A percentile compares a stretch with the other conserved stretches of the same genome.
These are phyloP conservation scores for Caenorhabditis auriculariae DNA, from an alignment of 2,888 invertebrate genomes.

Conservation along the genomic window DNA sequence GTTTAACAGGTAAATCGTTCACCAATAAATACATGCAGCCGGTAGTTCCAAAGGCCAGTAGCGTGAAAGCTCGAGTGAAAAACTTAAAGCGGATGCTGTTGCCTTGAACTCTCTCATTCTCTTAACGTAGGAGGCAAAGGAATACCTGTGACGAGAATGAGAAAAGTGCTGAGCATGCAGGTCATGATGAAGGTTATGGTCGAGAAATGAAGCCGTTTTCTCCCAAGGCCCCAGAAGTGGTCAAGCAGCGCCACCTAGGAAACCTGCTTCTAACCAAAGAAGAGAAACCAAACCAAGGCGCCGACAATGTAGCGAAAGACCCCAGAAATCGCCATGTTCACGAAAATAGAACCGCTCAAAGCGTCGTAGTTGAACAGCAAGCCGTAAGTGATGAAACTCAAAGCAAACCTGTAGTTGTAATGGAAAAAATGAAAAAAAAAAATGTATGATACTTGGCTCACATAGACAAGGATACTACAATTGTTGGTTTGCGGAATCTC, in stretches of 20 bases:
- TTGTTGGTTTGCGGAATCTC: no score
- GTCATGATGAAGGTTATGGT: slow-evolving; percentile 37
- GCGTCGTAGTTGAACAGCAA: slow-evolving; percentile 55
- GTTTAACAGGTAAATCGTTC: neutral
- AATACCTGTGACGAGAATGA: slow-evolving; percentile 19
- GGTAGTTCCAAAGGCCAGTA: slow-evolving; percentile 44
- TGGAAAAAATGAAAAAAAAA: no score
- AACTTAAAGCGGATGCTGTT: neutral
- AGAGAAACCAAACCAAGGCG: slow-evolving; percentile 9
- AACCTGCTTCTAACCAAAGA: neutral
- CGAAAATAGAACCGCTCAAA: slow-evolving; percentile 47
- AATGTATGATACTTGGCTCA: slow-evolving; percentile 1
- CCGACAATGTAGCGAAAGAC: slow-evolving; percentile 47
- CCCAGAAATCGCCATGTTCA: slow-evolving; percentile 52
- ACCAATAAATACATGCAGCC: slow-evolving; percentile 43
- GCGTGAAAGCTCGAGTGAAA: slow-evolving; percentile 28
- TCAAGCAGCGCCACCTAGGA: slow-evolving; percentile 36
- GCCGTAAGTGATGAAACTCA: slow-evolving; percentile 51
- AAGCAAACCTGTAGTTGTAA: slow-evolving; percentile 38
- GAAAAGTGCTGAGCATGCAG: slow-evolving; percentile 39
- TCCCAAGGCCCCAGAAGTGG: slow-evolving; percentile 39
- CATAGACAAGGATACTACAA: slow-evolving; percentile 26
- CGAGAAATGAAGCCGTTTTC: slow-evolving; percentile 38
- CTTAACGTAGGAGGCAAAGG: neutral
- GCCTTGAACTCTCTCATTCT: neutral